Conservation (phyloP, 1,140 invertebrate genomes). For the Marisa cornuarietis region DNA sequence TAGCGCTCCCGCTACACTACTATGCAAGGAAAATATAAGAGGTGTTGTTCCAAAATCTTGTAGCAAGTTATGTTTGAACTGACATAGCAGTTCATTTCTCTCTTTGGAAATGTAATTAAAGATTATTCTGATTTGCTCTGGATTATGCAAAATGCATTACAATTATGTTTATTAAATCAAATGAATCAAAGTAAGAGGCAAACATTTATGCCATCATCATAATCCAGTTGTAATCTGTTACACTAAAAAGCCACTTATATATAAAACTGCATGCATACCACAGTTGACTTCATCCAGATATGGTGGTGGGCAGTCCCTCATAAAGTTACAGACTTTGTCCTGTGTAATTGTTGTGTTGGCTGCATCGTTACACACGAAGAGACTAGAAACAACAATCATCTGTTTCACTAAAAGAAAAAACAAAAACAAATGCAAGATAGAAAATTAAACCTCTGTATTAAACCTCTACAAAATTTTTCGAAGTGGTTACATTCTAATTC, state of each 20-base stretch:
- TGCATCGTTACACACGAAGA: slow-evolving; percentile 47
- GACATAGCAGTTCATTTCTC: too few relatives aligned
- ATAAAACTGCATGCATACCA: slow-evolving; percentile 48
- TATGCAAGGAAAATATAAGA: too few relatives aligned
- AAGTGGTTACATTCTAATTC: too few relatives aligned
- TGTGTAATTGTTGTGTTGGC: slow-evolving; percentile 44
- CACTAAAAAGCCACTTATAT: slow-evolving; percentile 50
- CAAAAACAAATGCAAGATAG: slow-evolving; percentile 42
- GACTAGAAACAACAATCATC: slow-evolving; percentile 57
- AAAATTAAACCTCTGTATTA: slow-evolving; percentile 18
- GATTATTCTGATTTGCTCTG: too few relatives aligned
- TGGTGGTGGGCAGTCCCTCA: slow-evolving; percentile 66
- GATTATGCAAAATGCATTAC: too few relatives aligned
- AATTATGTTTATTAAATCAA: too few relatives aligned
- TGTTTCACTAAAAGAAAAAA: slow-evolving; percentile 37
- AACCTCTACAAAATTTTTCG: too few relatives aligned
- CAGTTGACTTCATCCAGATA: slow-evolving; percentile 49
- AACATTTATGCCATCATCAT: slow-evolving; percentile 23
- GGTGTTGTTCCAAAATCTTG: too few relatives aligned
- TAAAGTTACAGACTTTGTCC: slow-evolving; percentile 74
- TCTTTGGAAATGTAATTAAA: too few relatives aligned
- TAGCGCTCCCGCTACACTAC: too few relatives aligned
- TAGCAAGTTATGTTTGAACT: too few relatives aligned
- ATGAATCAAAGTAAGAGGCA: too few relatives aligned
- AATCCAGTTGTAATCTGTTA: slow-evolving; percentile 37